Conservation (phyloP, 2,113 vertebrate species). For the Corythoichthys intestinalis region DNA sequence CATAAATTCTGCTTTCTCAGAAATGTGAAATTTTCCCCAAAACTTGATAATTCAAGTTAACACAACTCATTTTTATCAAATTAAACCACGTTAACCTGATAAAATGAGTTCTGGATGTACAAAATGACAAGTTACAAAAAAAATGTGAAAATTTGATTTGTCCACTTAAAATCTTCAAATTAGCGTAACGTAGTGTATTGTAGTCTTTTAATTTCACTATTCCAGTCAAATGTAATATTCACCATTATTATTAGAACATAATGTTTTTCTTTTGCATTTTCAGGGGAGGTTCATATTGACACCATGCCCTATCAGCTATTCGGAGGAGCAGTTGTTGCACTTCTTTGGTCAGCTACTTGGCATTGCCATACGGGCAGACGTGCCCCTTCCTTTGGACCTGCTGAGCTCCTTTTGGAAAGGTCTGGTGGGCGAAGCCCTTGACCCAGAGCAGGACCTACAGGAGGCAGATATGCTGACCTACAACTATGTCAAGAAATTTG, state of each 20-base stretch:
- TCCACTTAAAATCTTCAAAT: no score
- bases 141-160: no score
- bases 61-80: no score
- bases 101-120: no score
- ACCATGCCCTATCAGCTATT: constrained; percentile 88
- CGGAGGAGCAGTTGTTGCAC: constrained; percentile 93
- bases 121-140: no score
- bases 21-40: no score
- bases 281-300: constrained; percentile 95
- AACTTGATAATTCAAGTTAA: no score
- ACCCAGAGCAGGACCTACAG: constrained; percentile 86
- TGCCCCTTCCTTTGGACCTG: constrained; percentile 92
- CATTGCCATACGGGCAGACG: constrained; percentile 90
- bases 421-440: constrained; percentile 84
- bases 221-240: no score
- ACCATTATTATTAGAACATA: no score
- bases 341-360: constrained; percentile 95
- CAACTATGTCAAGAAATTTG: constrained; percentile 93
- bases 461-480: constrained; percentile 93
- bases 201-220: no score
- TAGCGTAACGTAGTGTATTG: background rate
- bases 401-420: constrained; percentile 96
- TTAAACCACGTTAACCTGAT: no score
- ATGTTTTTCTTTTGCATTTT: background rate
- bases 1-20: no score